Base-by-base conservation (phyloP, 2,113 vertebrate species). In the Panthera tigris region DNA sequence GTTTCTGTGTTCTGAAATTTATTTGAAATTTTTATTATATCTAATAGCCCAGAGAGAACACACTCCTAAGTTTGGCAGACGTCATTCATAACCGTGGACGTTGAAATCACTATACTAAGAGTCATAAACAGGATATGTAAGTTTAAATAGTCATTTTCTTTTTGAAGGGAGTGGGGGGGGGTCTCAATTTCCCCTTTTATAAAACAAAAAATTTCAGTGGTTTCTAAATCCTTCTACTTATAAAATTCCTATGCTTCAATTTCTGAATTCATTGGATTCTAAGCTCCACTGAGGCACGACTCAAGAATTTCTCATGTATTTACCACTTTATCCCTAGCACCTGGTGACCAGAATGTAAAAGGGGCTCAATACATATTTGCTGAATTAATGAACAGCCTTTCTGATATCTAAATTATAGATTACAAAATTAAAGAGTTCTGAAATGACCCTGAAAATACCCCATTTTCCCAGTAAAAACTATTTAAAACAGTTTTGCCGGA, bases 1-100 rank as follows among this genome's bases (percentile, higher is more conserved):
- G 27, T 90, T 96, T 93, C 55, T 91, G 84, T 79, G 52, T 94
- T 92, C 80, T 57, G 50, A 78, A 94, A 92, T 94, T 82, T 89
- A 33, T 45, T 36, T 55, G 31, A 66, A 94, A 66, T 66, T 78
- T 89, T 97, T 65, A 89, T 92, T 48, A 41, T 45, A 85, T 41
- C 61, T 74, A 66, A 36, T 84, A 68, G 12, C 31, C 50, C 79
- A 93, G 16, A 92, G 31, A 97, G 16, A 39, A 18, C 66, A 68
- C 12, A 94, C 82, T 65, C 78, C 33, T 86, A 92, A 83, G 3
- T 73, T 5, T 86, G 19, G n/a, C 31, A 92, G 79, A 74, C 13
- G 19, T 96, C 55, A 1, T 73, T 96, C 55, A 1, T 73, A 91
- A 88, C 18, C 57, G 15, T 52, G 23, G 25, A 93, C 7, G 25